Conservation (phyloP, 2,888 invertebrate species). For the Nomada goodeniana region DNA sequence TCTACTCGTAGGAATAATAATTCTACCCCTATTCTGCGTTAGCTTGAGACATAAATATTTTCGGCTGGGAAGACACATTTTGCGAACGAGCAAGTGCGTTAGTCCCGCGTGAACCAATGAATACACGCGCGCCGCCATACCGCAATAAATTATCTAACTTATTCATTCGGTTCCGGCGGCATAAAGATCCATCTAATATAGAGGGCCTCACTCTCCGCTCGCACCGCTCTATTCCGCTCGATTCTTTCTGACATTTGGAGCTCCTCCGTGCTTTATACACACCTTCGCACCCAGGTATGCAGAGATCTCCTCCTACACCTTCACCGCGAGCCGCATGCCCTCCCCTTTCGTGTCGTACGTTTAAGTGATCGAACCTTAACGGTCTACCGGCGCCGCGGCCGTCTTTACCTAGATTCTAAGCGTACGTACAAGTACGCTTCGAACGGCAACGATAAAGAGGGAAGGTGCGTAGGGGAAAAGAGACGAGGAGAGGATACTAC, state of each 20-base stretch:
- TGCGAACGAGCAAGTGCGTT: no score
- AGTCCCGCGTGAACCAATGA: no score
- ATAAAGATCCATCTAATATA: slow-evolving; percentile 37
- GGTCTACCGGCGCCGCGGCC: slow-evolving; percentile 72
- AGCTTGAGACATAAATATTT: no score
- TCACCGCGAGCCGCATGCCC: slow-evolving; percentile 56
- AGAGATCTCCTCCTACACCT: slow-evolving; percentile 52
- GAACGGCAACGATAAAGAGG: neutral
- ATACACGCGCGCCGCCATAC: no score
- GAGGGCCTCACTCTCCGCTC: slow-evolving; percentile 53
- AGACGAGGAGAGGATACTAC: slow-evolving; percentile 44
- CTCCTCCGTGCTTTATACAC: slow-evolving; percentile 54
- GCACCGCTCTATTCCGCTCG: slow-evolving; percentile 57
- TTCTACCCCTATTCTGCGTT: no score
- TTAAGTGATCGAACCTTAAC: slow-evolving; percentile 78
- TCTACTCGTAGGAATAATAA: no score
- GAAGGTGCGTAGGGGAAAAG: neutral
- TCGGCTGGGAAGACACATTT: no score
- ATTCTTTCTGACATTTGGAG: slow-evolving; percentile 76
- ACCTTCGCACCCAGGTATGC: slow-evolving; percentile 69
- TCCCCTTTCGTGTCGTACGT: slow-evolving; percentile 73
- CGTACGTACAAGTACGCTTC: slow-evolving; percentile 49
- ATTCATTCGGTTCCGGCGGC: slow-evolving; percentile 26
- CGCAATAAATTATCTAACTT: neutral
- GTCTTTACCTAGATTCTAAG: slow-evolving; percentile 71